Base-by-base conservation (phyloP, 35 echinoderm and acorn worm species). In the Apostichopus californicus region DNA sequence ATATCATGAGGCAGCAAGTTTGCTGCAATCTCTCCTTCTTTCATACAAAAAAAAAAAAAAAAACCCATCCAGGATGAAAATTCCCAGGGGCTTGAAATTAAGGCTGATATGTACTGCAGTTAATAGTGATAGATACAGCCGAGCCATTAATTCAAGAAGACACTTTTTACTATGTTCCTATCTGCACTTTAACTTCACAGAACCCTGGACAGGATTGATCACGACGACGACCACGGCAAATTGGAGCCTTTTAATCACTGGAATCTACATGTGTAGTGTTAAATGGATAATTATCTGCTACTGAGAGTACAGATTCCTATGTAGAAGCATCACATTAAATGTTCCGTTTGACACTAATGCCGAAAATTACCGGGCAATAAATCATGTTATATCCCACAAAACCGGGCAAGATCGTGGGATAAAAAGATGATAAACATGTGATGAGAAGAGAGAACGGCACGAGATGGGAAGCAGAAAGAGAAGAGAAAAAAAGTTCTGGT, bases 251-350 rank as follows among this genome's bases (percentile, higher is more conserved):
- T 75, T 75, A 75, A n/a, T 75, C 71, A 75, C 71, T n/a, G 71
- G 13, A 22, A 75, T 75, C 71, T 75, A 75, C 17, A n/a, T 75
- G 14, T 75, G 71, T 75, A 75, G 71, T 18, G 71, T 75, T 75
- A 75, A 75, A 75, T 75, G 71, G 71, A 75, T 75, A 75, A 75
- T 75, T 75, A 75, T 75, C 71, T n/a, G 71, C 71, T 75, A 22
- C 17, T 22, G 7, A 75, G 34, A 46, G 71, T 75, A 75, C 14
- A 75, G 71, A 75, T 75, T 75, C 71, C 17, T 6, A 20, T 75
- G 71, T 75, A 22, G 13, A 75, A 22, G 20, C 71, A 75, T 18
- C 71, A 22, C 71, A 75, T 75, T 75, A 75, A 75, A 75, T 75
- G 71, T 75, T 75, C 71, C 17, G n/a, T 75, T 75, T 75, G 71